These are phyloP conservation scores for Dicentrarchus labrax DNA, from an alignment of 2,113 vertebrate genomes.

Conservation along the genomic window DNA sequence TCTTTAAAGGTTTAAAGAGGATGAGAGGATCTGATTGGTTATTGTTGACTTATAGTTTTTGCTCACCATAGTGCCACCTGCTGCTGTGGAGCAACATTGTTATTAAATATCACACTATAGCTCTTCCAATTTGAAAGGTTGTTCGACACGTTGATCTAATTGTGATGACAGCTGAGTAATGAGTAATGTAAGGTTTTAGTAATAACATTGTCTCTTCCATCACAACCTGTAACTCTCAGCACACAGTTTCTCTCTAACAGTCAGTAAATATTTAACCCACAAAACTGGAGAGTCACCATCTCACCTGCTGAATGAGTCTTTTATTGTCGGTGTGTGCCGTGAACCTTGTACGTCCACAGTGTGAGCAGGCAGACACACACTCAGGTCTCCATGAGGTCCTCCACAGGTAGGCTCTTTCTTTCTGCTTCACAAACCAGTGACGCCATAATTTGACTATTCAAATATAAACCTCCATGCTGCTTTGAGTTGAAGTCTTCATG, in stretches of 20 bases:
- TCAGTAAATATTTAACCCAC: conserved; percentile 78
- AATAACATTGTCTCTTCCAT: neutral
- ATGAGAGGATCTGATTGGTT: neutral
- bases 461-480: neutral
- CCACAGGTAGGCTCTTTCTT: conserved; percentile 65
- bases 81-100: too few relatives aligned
- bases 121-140: neutral
- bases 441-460: conserved; percentile 24
- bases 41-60: neutral
- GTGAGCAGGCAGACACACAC: conserved; percentile 14
- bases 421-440: conserved; percentile 1
- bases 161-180: neutral
- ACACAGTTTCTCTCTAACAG: conserved; percentile 12
- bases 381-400: conserved; percentile 63
- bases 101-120: too few relatives aligned
- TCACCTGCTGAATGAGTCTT: conserved; percentile 41
- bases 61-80: neutral
- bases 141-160: neutral
- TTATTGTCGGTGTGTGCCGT: conserved; percentile 57
- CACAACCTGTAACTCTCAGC: neutral
- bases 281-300: conserved; percentile 27
- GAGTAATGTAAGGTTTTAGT: too few relatives aligned
- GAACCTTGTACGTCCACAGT: conserved; percentile 69
- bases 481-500: neutral
- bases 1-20: neutral